Conservation (phyloP, 2,888 invertebrate genomes). For the Clostera curtula region DNA sequence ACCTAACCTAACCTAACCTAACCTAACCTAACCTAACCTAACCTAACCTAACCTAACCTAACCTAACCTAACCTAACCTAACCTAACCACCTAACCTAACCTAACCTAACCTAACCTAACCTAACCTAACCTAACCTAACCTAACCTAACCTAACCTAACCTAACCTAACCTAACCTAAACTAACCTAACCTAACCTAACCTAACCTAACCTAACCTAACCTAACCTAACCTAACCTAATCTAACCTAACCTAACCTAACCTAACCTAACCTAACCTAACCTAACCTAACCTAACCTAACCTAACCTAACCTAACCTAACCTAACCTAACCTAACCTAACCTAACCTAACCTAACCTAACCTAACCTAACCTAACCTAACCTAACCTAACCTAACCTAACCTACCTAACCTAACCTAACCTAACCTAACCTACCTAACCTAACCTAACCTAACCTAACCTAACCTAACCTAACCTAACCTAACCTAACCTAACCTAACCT, state of each 20-base stretch:
- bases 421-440: slow-evolving; percentile 9
- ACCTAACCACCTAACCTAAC: too few species aligned
- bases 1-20: slow-evolving; percentile 3
- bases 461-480: slow-evolving; percentile 8
- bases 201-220: too few species aligned
- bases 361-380: slow-evolving; percentile 9
- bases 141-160: slow-evolving; percentile 9
- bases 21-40: too few species aligned
- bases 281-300: slow-evolving; percentile 7
- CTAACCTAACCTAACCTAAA: slow-evolving; percentile 8
- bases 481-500: slow-evolving; percentile 10
- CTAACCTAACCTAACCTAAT: slow-evolving; percentile 7
- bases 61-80: slow-evolving; percentile 6
- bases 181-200: slow-evolving; percentile 8
- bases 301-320: slow-evolving; percentile 9
- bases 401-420: slow-evolving; percentile 10
- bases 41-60: slow-evolving; percentile 6
- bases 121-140: slow-evolving; percentile 7
- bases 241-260: slow-evolving; percentile 4
- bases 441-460: slow-evolving; percentile 5
- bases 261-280: slow-evolving; percentile 8
- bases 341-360: slow-evolving; percentile 8
- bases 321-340: slow-evolving; percentile 8
- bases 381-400: too few species aligned
- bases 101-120: too few species aligned